A percentile compares a stretch with the other conserved stretches of the same genome.
These are phyloP conservation scores for Aradus depressus DNA, from an alignment of 2,888 invertebrate species.

Conservation along the genomic window DNA sequence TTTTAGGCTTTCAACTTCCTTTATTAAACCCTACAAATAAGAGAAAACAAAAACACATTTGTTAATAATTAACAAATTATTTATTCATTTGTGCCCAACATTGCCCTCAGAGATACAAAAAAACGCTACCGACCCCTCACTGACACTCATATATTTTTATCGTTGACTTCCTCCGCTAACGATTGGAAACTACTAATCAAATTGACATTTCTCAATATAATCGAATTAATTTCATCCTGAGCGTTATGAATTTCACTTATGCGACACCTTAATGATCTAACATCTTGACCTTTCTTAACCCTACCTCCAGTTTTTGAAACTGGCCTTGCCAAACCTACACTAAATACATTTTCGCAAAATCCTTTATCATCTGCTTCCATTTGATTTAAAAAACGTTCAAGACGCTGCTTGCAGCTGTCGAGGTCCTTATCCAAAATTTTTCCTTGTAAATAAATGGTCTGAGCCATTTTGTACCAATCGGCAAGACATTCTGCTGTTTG, in stretches of 20 bases:
- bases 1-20: too few relatives aligned
- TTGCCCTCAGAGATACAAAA: too few relatives aligned
- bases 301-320: constrained; percentile 25
- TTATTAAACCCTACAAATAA: too few relatives aligned
- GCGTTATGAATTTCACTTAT: constrained; percentile 34
- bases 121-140: too few relatives aligned
- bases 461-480: constrained; percentile 82
- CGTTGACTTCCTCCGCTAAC: constrained; percentile 24
- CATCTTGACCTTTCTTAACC: constrained; percentile 30
- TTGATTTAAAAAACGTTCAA: constrained; percentile 39
- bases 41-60: too few relatives aligned
- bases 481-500: constrained; percentile 67
- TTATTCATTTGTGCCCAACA: too few relatives aligned
- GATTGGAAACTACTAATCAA: constrained; percentile 37
- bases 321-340: constrained; percentile 25
- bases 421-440: constrained; percentile 71
- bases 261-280: constrained; percentile 30
- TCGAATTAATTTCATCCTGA: constrained; percentile 38
- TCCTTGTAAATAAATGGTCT: constrained; percentile 71
- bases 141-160: too few relatives aligned
- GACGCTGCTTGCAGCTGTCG: constrained; percentile 40
- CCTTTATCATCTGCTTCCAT: constrained; percentile 29
- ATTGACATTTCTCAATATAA: constrained; percentile 39
- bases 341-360: constrained; percentile 31
- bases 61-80: too few relatives aligned